Conservation (phyloP, 2,888 invertebrate species). For the Venusia cambrica region DNA sequence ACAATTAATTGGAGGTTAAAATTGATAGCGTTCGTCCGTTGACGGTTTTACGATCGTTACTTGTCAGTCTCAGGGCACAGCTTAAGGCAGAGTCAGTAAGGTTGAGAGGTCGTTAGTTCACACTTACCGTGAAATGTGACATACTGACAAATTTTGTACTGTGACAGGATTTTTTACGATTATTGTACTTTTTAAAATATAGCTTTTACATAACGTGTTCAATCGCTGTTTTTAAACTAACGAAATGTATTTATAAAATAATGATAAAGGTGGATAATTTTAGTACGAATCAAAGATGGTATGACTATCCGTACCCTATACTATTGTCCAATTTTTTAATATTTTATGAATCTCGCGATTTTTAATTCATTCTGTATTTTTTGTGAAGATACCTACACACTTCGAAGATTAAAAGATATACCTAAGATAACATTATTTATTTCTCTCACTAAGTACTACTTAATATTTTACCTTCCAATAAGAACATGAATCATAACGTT, state of each 20-base stretch:
- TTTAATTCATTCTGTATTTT: no score
- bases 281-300: no score
- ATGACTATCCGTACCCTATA: no score
- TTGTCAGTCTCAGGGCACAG: conserved; percentile 20
- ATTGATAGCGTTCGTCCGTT: conserved; percentile 26
- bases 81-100: conserved; percentile 10
- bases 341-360: no score
- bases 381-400: no score
- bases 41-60: conserved; percentile 29
- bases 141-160: conserved; percentile 22
- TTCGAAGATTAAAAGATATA: no score
- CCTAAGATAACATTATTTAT: no score
- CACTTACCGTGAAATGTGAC: conserved; percentile 19
- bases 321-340: no score
- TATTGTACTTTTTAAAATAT: conserved; percentile 10
- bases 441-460: no score
- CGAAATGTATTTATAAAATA: no score
- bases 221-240: no score
- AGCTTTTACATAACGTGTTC: conserved; percentile 1
- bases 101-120: conserved; percentile 16
- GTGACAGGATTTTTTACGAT: conserved; percentile 17
- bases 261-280: no score
- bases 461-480: conserved; percentile 11
- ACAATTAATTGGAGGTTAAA: conserved; percentile 28
- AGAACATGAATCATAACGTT: conserved; percentile 25